Conservation (phyloP, 2,888 invertebrate genomes). For the Tiphia femorata region DNA sequence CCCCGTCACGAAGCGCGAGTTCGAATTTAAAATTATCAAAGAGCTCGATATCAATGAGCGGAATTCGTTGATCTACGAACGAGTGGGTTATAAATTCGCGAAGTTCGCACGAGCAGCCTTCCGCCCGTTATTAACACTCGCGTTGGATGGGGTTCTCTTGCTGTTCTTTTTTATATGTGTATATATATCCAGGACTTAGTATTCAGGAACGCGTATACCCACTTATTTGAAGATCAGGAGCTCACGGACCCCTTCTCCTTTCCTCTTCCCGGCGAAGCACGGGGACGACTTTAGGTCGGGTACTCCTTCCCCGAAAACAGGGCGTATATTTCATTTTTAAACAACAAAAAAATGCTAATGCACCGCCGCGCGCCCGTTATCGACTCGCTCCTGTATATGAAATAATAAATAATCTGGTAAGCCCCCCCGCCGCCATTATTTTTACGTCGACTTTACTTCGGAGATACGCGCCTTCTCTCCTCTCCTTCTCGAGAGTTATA, state of each 20-base stretch:
- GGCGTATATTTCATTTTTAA: constrained; percentile 69
- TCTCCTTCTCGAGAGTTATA: constrained; percentile 38
- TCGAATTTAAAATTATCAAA: too few relatives aligned
- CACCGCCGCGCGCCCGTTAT: constrained; percentile 55
- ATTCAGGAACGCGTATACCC: constrained; percentile 65
- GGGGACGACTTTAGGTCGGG: constrained; percentile 50
- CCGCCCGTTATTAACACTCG: too few relatives aligned
- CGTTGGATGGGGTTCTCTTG: too few relatives aligned
- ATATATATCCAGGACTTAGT: constrained; percentile 55
- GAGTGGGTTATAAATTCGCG: too few relatives aligned
- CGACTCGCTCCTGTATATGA: constrained; percentile 58
- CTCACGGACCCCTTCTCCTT: constrained; percentile 38
- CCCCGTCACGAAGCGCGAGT: too few relatives aligned
- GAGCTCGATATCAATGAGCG: too few relatives aligned
- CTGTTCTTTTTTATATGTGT: too few relatives aligned
- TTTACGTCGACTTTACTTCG: constrained; percentile 55
- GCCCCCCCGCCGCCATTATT: constrained; percentile 56
- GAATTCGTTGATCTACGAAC: too few relatives aligned
- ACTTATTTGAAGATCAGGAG: constrained; percentile 68
- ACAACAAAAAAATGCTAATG: constrained; percentile 70
- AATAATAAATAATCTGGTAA: constrained; percentile 64
- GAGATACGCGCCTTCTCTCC: constrained; percentile 38
- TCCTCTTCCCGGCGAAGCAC: constrained; percentile 5
- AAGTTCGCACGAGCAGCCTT: too few relatives aligned
- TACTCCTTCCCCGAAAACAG: constrained; percentile 53